phyloP scores from a whole-genome alignment of 2,888 invertebrate species.

The Eurytoma californica region DNA sequence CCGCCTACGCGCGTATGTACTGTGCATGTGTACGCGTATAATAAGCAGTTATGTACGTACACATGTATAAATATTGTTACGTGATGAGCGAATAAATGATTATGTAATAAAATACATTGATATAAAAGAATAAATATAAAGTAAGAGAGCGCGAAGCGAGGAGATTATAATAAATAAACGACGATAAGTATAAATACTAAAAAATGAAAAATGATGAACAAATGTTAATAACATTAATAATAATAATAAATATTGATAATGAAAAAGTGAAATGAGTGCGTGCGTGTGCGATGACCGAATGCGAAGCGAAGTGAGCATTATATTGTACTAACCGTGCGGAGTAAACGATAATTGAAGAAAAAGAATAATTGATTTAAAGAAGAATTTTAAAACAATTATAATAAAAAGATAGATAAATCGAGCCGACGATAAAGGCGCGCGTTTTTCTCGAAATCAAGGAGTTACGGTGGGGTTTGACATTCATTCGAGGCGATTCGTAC shows the following conservation, averaged over 20 bases:
- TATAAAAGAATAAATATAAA: constrained; percentile 37
- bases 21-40: too few species aligned
- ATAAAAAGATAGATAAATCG: background rate
- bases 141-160: constrained; percentile 28
- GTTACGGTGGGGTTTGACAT: background rate
- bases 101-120: constrained; percentile 52
- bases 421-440: constrained; percentile 10
- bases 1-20: too few species aligned
- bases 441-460: background rate
- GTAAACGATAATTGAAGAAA: constrained; percentile 13
- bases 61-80: constrained; percentile 58
- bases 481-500: constrained; percentile 43
- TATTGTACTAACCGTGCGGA: constrained; percentile 12
- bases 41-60: background rate
- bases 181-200: constrained; percentile 38
- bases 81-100: constrained; percentile 50
- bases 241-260: background rate
- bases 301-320: background rate
- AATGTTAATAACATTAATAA: constrained; percentile 18
- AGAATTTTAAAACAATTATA: background rate
- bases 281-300: background rate
- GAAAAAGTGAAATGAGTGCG: background rate
- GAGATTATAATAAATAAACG: constrained; percentile 32
- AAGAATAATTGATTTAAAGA: constrained; percentile 24
- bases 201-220: background rate